phyloP scores from a whole-genome alignment of 2,113 vertebrate genomes.

The Vulpes ferrilata region DNA sequence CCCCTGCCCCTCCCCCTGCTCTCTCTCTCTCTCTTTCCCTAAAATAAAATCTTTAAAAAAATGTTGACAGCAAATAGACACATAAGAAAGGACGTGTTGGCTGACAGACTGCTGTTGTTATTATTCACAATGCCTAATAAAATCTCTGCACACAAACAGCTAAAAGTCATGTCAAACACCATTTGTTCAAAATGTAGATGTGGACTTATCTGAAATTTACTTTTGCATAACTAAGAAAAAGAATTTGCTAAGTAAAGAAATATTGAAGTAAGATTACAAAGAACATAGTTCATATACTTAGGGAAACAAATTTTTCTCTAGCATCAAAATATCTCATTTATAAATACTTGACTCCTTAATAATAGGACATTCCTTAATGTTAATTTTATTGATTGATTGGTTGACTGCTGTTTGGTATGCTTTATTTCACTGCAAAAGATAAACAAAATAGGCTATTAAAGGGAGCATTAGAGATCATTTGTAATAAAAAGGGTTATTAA shows the following conservation, averaged over 20 bases:
- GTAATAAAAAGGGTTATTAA: background rate
- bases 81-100: background rate
- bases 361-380: background rate
- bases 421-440: background rate
- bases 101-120: background rate
- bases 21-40: background rate
- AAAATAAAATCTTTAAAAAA: background rate
- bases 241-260: background rate
- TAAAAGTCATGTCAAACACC: background rate
- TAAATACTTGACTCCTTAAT: constrained; percentile 1
- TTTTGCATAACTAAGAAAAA: constrained; percentile 21
- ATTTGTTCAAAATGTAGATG: constrained; percentile 29
- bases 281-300: constrained; percentile 7
- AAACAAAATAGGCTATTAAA: background rate
- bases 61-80: background rate
- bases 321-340: background rate
- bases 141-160: background rate
- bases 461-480: background rate
- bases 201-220: background rate
- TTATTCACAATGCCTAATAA: constrained; percentile 13
- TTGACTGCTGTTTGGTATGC: background rate
- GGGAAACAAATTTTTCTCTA: constrained; percentile 27
- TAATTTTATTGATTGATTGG: background rate
- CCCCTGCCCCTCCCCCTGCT: background rate
- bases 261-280: background rate